Percentiles rank a stretch among this genome's conserved stretches.
These are phyloP conservation scores for Xerus inauris DNA, from an alignment of 2,113 vertebrate species.

Conservation along the genomic window DNA sequence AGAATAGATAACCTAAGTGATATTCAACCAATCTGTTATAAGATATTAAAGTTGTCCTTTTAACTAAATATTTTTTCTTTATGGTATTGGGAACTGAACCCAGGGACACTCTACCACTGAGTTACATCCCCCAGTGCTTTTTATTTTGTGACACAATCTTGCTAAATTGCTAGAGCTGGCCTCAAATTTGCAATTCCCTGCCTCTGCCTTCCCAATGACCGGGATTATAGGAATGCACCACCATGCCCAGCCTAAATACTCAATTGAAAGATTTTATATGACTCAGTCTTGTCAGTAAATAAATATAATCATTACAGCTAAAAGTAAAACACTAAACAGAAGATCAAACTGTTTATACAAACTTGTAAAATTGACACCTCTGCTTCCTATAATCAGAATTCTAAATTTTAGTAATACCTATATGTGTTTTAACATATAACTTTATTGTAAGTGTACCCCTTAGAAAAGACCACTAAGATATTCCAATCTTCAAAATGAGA, in stretches of 20 bases:
- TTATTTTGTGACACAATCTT: too few species aligned
- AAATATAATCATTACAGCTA: conserved; percentile 29
- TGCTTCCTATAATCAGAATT: conserved; percentile 8
- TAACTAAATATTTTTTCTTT: conserved; percentile 1
- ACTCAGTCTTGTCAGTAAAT: conserved; percentile 16
- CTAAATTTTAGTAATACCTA: neutral
- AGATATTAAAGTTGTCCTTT: conserved; percentile 32
- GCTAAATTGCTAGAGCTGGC: too few species aligned
- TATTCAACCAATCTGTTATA: conserved; percentile 21
- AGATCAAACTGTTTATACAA: conserved; percentile 14
- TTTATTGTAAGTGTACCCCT: neutral
- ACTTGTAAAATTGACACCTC: conserved; percentile 24
- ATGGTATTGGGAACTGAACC: too few species aligned
- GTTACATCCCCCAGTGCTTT: too few species aligned
- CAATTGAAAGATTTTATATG: conserved; percentile 14
- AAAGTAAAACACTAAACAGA: conserved; percentile 42
- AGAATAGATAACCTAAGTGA: conserved; percentile 19
- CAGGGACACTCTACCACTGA: too few species aligned
- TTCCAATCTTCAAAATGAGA: neutral
- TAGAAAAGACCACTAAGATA: conserved; percentile 18
- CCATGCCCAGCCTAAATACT: too few species aligned
- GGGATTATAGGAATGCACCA: too few species aligned
- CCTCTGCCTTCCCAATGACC: too few species aligned
- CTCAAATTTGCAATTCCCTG: too few species aligned
- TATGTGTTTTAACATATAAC: neutral